Conservation (phyloP, 2,113 vertebrate species). For the Cochlearius cochlearius region DNA sequence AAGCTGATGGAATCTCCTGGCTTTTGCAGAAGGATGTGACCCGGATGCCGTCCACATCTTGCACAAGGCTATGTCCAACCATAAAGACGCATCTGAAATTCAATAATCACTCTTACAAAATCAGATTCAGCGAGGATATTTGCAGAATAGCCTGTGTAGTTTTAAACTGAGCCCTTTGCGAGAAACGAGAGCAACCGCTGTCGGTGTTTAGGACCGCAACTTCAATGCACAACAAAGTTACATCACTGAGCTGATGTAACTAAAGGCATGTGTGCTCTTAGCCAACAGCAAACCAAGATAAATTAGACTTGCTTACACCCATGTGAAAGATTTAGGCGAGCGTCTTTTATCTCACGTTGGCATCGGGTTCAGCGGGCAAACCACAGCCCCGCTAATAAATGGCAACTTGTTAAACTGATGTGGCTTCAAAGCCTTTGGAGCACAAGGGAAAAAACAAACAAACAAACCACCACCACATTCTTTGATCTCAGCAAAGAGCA, state of each 20-base stretch:
- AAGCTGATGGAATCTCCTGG: background rate
- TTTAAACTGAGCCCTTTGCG: background rate
- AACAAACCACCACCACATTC: background rate
- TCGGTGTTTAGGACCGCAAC: accelerated
- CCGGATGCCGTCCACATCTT: accelerated
- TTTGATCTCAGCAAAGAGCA: background rate
- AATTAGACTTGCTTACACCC: background rate
- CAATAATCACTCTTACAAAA: background rate
- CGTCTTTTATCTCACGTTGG: background rate
- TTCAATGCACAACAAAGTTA: accelerated
- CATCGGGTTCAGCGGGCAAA: background rate
- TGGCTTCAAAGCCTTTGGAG: background rate
- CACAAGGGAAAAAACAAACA: accelerated
- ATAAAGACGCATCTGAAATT: background rate
- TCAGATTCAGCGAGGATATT: background rate
- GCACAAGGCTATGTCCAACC: too few species aligned
- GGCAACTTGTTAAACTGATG: background rate
- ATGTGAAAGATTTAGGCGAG: accelerated
- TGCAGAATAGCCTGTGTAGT: background rate
- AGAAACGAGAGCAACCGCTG: accelerated
- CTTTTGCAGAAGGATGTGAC: background rate
- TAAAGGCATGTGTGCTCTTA: accelerated
- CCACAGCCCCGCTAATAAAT: background rate
- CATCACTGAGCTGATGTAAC: background rate
- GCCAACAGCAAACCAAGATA: background rate